These are phyloP conservation scores for Drosophila neonasuta DNA, from an alignment of 2,888 invertebrate species.

Conservation along the genomic window DNA sequence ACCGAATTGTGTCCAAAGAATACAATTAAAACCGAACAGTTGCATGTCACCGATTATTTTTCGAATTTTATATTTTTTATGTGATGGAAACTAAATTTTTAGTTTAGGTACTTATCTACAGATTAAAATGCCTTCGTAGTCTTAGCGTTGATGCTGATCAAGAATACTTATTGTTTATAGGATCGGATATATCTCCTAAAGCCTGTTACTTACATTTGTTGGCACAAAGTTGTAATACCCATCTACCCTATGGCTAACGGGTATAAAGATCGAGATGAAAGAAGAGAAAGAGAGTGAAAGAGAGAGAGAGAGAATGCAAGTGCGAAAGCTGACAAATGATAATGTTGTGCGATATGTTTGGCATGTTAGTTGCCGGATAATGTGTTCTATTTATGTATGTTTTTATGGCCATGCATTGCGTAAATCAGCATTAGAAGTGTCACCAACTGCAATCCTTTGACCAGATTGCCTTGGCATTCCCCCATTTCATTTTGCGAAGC, in stretches of 20 bases:
- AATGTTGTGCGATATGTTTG: slow-evolving; percentile 60
- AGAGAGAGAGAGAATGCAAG: slow-evolving; percentile 8
- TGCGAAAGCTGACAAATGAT: slow-evolving; percentile 57
- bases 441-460: slow-evolving; percentile 23
- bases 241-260: too few relatives aligned
- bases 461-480: slow-evolving; percentile 4
- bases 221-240: too few relatives aligned
- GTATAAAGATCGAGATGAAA: background rate
- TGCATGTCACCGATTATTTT: too few relatives aligned
- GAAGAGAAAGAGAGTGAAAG: background rate
- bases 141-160: too few relatives aligned
- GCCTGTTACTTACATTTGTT: too few relatives aligned
- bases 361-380: slow-evolving; percentile 57
- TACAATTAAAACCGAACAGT: too few relatives aligned
- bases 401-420: slow-evolving; percentile 52
- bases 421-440: slow-evolving; percentile 53
- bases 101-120: too few relatives aligned
- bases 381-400: slow-evolving; percentile 52
- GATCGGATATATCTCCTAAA: too few relatives aligned
- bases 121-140: too few relatives aligned
- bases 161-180: too few relatives aligned
- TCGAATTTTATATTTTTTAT: too few relatives aligned
- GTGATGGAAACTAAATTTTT: too few relatives aligned
- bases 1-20: background rate
- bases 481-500: background rate